Evolutionary conservation across 1,140 invertebrate species (phyloP), one percentile per base, ranked within the genome.

Genomic region (Drosophila pandora): DNA sequence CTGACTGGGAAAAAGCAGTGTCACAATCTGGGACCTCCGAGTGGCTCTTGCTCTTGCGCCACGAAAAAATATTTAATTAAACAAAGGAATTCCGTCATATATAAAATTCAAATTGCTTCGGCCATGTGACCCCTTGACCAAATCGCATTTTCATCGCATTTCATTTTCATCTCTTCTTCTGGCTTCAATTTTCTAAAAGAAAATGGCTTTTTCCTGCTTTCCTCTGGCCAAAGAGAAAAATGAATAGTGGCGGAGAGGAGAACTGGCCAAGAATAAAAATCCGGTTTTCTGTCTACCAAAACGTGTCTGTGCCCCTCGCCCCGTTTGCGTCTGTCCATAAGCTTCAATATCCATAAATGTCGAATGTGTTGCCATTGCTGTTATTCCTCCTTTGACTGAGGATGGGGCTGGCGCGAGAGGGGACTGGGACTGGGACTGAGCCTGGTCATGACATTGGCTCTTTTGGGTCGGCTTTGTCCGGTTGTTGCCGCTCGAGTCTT

Each of bases 301-400:
- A 72, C 56, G 61, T 48, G 56, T 57, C 70, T 58, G 62, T 45
- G 28, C 22, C 13, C 41, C 52, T 28, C 3, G 8, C 25, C 13
- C 49, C 9, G 22, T 10, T 12, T 30, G 47, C 56, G 55, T 45
- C 67, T 83, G 76, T 71, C 84, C 83, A 79, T 88, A 89, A 89
- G 83, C 83, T 84, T 88, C 83, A 89, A 88, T 88, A 88, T 88
- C 83, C 83, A 88, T 88, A 88, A 88, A 88, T 88, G 83, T 89
- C 84, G 72, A 89, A 83, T 77, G 73, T 68, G 68, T 77, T 81
- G 69, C 52, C 63, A 74, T 75, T 75, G 70, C 54, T 75, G 67
- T 60, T 69, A 48, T 57, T 70, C 54, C 64, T 69, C 43, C 67
- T 70, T 57, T 37, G 67, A 49, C 67, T 49, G 50, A 49, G 41